These are phyloP conservation scores for Druon quercuslanigerum DNA, from an alignment of 1,140 invertebrate species.

Conservation along the genomic window DNA sequence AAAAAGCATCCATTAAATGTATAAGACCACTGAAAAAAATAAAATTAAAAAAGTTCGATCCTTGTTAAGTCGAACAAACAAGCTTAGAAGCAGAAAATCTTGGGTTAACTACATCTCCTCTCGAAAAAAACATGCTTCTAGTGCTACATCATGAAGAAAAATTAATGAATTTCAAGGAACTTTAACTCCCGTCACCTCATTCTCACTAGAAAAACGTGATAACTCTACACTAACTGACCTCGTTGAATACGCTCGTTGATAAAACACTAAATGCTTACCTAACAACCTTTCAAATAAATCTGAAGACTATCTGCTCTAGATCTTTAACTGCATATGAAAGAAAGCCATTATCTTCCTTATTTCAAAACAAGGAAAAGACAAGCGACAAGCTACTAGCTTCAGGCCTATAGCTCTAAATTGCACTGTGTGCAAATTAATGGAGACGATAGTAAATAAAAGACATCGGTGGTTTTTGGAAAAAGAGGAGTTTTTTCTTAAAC, in stretches of 20 bases:
- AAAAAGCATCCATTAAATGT: constrained; percentile 55
- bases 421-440: constrained; percentile 57
- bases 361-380: constrained; percentile 62
- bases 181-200: not conserved
- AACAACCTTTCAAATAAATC: not conserved
- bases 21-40: constrained; percentile 52
- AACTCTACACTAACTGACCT: too few species aligned
- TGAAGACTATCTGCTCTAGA: constrained; percentile 42
- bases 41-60: constrained; percentile 55
- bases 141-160: constrained; percentile 32
- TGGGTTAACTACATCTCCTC: constrained; percentile 34
- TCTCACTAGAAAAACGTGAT: not conserved
- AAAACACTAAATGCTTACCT: not conserved
- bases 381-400: too few species aligned
- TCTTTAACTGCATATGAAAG: constrained; percentile 56
- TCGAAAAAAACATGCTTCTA: constrained; percentile 2
- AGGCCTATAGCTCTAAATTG: constrained; percentile 60
- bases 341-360: constrained; percentile 61
- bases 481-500: constrained; percentile 41
- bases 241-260: not conserved
- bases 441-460: constrained; percentile 53
- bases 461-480: constrained; percentile 40
- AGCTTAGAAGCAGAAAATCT: constrained; percentile 21
- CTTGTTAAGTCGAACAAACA: constrained; percentile 37
- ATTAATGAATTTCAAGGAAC: constrained; percentile 34